Conservation (phyloP, 2,888 invertebrate species). For the Diaperis boleti region DNA sequence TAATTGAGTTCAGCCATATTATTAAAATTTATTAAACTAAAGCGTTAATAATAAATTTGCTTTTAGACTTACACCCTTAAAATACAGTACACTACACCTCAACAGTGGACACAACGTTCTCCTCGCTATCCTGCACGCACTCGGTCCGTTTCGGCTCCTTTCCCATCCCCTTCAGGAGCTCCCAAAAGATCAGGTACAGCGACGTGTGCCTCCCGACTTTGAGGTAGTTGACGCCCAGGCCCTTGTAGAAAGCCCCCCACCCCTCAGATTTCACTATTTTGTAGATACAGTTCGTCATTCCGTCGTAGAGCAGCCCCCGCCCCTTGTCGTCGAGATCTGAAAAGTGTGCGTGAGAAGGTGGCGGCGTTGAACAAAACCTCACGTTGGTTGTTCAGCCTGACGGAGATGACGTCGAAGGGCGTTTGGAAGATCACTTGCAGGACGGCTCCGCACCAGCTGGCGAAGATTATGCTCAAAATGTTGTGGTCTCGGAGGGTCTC, state of each 20-base stretch:
- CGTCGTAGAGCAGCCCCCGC: conserved; percentile 76
- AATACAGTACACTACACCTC: too few species aligned
- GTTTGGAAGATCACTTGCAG: conserved; percentile 82
- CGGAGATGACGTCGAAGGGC: conserved; percentile 88
- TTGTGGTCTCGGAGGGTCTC: conserved; percentile 64
- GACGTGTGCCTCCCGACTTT: conserved; percentile 92
- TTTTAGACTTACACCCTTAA: too few species aligned
- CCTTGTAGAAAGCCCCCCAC: conserved; percentile 87
- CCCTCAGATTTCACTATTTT: conserved; percentile 86
- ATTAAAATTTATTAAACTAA: too few species aligned
- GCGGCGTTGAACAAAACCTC: conserved; percentile 29
- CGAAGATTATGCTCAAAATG: conserved; percentile 71
- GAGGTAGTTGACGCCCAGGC: conserved; percentile 87
- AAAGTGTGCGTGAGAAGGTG: conserved; percentile 52
- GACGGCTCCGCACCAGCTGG: conserved; percentile 82
- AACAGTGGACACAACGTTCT: too few species aligned
- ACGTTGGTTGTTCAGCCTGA: conserved; percentile 92
- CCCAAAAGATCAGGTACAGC: conserved; percentile 89
- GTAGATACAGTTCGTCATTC: conserved; percentile 79
- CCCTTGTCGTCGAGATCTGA: conserved; percentile 74
- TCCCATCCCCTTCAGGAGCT: conserved; percentile 66
- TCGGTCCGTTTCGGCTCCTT: too few species aligned
- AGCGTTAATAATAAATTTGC: too few species aligned
- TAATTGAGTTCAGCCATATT: too few species aligned
- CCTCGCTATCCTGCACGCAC: too few species aligned